Conservation (phyloP, 2,113 vertebrate genomes). For the Daboia siamensis region DNA sequence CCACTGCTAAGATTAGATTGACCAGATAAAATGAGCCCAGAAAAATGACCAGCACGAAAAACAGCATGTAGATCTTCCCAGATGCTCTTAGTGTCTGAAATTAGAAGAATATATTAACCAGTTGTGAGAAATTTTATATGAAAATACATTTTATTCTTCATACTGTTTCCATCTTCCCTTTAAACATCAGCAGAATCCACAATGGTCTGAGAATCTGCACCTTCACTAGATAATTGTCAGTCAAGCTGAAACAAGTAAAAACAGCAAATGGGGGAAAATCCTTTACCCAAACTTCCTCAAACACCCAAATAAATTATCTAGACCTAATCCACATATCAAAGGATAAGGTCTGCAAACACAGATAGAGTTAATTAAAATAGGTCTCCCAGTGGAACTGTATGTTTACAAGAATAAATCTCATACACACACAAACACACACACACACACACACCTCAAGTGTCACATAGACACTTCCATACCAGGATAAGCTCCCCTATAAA, state of each 20-base stretch:
- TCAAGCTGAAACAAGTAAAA: background rate
- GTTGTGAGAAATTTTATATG: background rate
- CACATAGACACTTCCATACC: too few species aligned
- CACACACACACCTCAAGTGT: too few species aligned
- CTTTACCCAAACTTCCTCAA: background rate
- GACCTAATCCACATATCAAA: too few species aligned
- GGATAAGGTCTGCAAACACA: too few species aligned
- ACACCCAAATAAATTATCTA: background rate
- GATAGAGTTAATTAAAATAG: too few species aligned
- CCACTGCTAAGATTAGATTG: constrained; percentile 96
- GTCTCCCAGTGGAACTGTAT: too few species aligned
- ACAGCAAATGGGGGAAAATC: background rate
- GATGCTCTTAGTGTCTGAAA: constrained; percentile 89
- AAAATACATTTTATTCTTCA: background rate
- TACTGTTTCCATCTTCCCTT: background rate
- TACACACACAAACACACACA: too few species aligned
- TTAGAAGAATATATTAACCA: constrained; percentile 10
- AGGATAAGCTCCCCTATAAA: too few species aligned
- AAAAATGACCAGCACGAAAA: constrained; percentile 97
- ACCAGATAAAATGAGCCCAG: constrained; percentile 97
- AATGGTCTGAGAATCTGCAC: background rate
- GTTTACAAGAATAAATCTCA: too few species aligned
- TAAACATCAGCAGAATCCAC: background rate
- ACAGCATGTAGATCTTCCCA: constrained; percentile 93
- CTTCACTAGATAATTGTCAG: background rate